Evolutionary conservation across 2,113 vertebrate genomes (phyloP).

Genomic region (Hyla sarda): DNA sequence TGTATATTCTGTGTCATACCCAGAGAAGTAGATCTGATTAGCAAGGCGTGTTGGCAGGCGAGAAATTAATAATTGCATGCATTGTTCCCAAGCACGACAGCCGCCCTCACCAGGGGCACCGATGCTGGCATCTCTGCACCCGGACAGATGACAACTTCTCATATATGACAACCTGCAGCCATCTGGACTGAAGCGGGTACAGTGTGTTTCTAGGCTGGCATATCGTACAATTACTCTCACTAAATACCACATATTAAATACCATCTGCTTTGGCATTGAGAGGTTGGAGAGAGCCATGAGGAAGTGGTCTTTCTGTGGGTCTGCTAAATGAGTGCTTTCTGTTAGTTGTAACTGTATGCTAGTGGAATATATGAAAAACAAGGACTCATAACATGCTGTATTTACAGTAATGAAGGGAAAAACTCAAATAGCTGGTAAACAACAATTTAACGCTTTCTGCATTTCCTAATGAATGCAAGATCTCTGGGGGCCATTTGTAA

Average conservation of each 20-base stretch:
- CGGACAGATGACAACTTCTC: conserved; percentile 35
- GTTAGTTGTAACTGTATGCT: conserved; percentile 7
- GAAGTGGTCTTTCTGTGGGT: conserved; percentile 23
- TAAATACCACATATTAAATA: conserved; percentile 57
- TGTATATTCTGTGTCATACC: conserved; percentile 53
- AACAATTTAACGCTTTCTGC: conserved; percentile 4
- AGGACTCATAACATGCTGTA: background rate
- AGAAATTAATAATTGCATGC: conserved; percentile 60
- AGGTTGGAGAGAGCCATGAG: background rate
- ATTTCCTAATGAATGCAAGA: background rate
- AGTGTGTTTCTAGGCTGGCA: conserved; percentile 45
- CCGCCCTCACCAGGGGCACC: conserved; percentile 44
- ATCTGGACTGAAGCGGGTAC: conserved; percentile 55
- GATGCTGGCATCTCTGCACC: conserved; percentile 49
- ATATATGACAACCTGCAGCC: conserved; percentile 57
- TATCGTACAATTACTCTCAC: conserved; percentile 57
- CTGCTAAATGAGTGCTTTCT: conserved; percentile 45
- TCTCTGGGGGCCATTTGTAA: background rate
- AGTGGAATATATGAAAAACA: conserved; percentile 31
- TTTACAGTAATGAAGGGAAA: conserved; percentile 16
- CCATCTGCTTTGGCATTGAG: conserved; percentile 46
- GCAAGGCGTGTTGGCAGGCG: conserved; percentile 55
- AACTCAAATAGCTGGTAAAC: conserved; percentile 7
- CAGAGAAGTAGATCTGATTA: conserved; percentile 56
- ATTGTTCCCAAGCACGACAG: conserved; percentile 53